phyloP scores from a whole-genome alignment of 2,113 vertebrate genomes.

The Eulacestoma nigropectus region DNA sequence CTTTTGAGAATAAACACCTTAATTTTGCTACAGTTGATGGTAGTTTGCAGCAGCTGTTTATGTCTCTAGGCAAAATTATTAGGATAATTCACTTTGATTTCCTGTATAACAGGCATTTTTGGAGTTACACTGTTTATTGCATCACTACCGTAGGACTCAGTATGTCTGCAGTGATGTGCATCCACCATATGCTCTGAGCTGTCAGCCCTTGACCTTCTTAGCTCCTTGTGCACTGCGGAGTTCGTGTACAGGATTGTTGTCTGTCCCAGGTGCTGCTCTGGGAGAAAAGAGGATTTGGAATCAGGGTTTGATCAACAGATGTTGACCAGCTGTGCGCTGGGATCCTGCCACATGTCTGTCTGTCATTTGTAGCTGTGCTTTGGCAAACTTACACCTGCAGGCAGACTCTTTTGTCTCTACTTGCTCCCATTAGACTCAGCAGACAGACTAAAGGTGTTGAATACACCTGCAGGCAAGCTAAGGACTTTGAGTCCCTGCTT shows the following conservation, averaged over 20 bases:
- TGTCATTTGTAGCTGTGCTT: neutral
- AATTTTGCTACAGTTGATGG: neutral
- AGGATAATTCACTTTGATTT: constrained; percentile 13
- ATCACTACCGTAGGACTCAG: rapidly evolving
- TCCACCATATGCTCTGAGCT: neutral
- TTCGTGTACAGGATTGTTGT: neutral
- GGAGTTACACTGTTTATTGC: neutral
- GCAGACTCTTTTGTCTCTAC: neutral
- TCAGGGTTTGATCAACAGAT: neutral
- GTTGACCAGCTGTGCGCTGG: neutral
- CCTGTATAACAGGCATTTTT: neutral
- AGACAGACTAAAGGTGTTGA: neutral
- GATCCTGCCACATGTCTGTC: neutral
- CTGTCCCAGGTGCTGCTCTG: neutral
- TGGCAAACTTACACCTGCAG: neutral
- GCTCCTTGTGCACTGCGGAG: neutral
- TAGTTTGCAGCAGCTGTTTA: neutral
- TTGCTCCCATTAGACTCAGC: neutral
- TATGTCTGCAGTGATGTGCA: neutral
- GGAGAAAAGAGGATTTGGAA: neutral
- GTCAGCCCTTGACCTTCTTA: neutral
- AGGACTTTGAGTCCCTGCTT: neutral
- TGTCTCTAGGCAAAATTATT: neutral
- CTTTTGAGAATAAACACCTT: constrained; percentile 9
- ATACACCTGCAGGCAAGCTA: neutral